A percentile compares a stretch with the other conserved stretches of the same genome.
Evolutionary conservation across 2,888 invertebrate genomes (phyloP).

Genomic region (Diadromus collaris): DNA sequence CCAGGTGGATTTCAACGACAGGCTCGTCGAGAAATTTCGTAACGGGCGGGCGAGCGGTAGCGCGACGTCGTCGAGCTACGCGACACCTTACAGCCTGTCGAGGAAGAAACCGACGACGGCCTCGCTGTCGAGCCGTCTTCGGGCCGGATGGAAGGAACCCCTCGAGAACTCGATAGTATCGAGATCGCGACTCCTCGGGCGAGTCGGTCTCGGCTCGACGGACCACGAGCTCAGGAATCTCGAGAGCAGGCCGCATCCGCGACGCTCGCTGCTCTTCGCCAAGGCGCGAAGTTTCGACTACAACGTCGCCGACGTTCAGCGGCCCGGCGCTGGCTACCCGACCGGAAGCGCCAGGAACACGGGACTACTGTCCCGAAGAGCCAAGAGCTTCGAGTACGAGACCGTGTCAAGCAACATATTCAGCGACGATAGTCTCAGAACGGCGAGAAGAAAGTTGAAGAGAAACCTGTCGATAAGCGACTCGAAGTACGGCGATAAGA

Average conservation of each 20-base stretch:
- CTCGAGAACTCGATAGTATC: constrained; percentile 62
- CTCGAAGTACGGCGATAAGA: constrained; percentile 77
- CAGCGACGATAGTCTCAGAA: constrained; percentile 78
- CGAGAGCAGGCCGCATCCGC: constrained; percentile 60
- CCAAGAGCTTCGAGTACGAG: constrained; percentile 78
- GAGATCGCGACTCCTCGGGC: constrained; percentile 60
- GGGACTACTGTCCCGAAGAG: constrained; percentile 66
- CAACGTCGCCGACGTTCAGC: constrained; percentile 63
- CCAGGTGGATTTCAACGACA: constrained; percentile 73
- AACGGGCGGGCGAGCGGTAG: not conserved
- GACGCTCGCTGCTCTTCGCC: constrained; percentile 70
- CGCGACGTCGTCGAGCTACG: constrained; percentile 24
- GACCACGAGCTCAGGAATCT: constrained; percentile 48
- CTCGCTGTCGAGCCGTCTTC: constrained; percentile 43
- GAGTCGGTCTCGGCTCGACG: constrained; percentile 42
- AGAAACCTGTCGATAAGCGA: constrained; percentile 76
- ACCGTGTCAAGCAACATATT: constrained; percentile 77
- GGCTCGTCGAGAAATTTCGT: constrained; percentile 73
- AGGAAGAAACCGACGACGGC: constrained; percentile 38
- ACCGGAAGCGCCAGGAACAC: constrained; percentile 48
- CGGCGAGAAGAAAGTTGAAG: constrained; percentile 77
- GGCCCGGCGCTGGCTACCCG: constrained; percentile 6
- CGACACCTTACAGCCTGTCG: constrained; percentile 16
- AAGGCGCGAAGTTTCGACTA: constrained; percentile 77
- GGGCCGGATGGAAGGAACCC: constrained; percentile 51